A percentile compares a stretch with the other conserved stretches of the same genome.
phyloP scores from a whole-genome alignment of 2,888 invertebrate genomes.

The Oxyscelio sp. region DNA sequence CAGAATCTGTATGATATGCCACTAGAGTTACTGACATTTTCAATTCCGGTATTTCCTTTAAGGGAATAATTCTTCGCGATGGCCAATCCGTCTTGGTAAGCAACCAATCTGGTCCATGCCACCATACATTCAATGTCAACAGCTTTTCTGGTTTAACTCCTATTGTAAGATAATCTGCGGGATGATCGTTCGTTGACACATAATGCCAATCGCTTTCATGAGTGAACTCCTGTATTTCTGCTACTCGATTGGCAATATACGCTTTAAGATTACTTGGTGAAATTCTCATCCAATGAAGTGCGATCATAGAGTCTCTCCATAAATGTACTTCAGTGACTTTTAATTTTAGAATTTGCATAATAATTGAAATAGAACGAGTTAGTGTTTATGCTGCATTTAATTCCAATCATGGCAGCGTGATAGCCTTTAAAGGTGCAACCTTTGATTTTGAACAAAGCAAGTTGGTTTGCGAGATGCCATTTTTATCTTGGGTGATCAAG shows the following conservation, averaged over 20 bases:
- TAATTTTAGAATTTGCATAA: neutral
- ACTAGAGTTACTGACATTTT: neutral
- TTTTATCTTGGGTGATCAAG: slow-evolving; percentile 14
- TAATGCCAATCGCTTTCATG: neutral
- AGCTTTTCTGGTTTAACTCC: neutral
- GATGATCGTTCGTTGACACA: neutral
- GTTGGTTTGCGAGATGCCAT: neutral
- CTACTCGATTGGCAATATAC: neutral
- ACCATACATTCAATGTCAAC: neutral
- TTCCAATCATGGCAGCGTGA: slow-evolving; percentile 26
- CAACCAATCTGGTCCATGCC: neutral
- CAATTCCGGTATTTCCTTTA: neutral
- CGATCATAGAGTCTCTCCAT: slow-evolving; percentile 43
- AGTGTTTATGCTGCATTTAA: slow-evolving; percentile 33
- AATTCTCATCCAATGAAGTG: slow-evolving; percentile 37
- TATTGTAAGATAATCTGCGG: neutral
- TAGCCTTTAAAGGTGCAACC: slow-evolving; percentile 29
- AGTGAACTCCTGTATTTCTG: neutral
- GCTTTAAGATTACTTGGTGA: slow-evolving; percentile 10
- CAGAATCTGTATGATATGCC: neutral
- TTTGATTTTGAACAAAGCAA: slow-evolving; percentile 66
- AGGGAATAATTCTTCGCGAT: neutral
- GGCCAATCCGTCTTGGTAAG: neutral
- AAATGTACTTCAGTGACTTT: slow-evolving; percentile 10
- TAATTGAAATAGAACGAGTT: neutral